Conservation (phyloP, 2,113 vertebrate genomes). For the Corynorhinus townsendii region DNA sequence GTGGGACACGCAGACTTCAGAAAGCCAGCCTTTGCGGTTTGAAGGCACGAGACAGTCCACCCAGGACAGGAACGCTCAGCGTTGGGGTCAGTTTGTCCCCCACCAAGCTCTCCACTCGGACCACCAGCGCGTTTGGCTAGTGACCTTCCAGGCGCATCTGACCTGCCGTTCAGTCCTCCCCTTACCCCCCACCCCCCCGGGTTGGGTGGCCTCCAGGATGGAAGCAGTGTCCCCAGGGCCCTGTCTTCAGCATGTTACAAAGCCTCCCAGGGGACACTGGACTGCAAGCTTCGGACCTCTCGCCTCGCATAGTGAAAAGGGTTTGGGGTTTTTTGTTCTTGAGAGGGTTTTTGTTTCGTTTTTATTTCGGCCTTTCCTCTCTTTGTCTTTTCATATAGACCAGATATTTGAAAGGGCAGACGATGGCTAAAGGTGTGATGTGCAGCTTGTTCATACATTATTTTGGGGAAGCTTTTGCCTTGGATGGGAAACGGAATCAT, state of each 20-base stretch:
- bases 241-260: conserved; percentile 38
- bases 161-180: neutral
- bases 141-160: neutral
- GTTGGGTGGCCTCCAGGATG: neutral
- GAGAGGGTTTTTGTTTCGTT: conserved; percentile 25
- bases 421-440: conserved; percentile 83
- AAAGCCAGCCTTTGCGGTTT: neutral
- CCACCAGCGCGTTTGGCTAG: neutral
- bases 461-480: conserved; percentile 74
- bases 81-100: neutral
- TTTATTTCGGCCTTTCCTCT: conserved; percentile 82
- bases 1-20: neutral
- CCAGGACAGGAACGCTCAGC: neutral
- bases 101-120: neutral
- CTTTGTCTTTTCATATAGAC: conserved; percentile 82
- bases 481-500: conserved; percentile 71
- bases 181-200: neutral
- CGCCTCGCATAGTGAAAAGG: conserved; percentile 75
- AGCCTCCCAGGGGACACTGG: conserved; percentile 58
- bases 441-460: conserved; percentile 77
- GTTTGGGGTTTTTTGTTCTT: neutral
- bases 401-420: conserved; percentile 86
- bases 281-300: conserved; percentile 75
- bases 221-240: neutral
- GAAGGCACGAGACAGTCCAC: neutral